Evolutionary conservation across 2,797 vertebrate species (phyloP).

Genomic region (Champsocephalus gunnari): DNA sequence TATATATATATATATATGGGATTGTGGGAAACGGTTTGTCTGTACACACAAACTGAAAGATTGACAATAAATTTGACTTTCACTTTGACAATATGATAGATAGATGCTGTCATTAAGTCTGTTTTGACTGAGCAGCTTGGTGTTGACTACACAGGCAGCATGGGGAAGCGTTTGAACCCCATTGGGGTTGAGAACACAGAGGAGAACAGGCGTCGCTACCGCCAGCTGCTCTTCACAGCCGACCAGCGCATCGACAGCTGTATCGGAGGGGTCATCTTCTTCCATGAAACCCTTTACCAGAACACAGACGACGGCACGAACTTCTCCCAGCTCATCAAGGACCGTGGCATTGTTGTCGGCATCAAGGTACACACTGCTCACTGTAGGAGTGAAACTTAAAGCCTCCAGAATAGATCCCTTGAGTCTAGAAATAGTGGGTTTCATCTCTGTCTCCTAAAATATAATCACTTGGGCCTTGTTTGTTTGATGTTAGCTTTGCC

Average conservation of each 20-base stretch:
- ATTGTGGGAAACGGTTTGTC: too few species aligned
- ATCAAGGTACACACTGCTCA: slow-evolving; percentile 89
- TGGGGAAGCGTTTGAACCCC: slow-evolving; percentile 95
- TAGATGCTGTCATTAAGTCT: background rate
- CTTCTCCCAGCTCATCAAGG: slow-evolving; percentile 92
- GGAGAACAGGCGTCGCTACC: slow-evolving; percentile 95
- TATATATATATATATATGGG: too few species aligned
- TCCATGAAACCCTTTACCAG: slow-evolving; percentile 98
- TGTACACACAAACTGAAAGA: too few species aligned
- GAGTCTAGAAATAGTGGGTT: background rate
- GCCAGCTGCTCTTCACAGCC: slow-evolving; percentile 95
- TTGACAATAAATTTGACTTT: too few species aligned
- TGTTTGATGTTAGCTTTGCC: slow-evolving; percentile 6
- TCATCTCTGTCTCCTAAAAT: background rate
- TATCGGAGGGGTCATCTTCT: slow-evolving; percentile 97
- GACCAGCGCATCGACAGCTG: slow-evolving; percentile 93
- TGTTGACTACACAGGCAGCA: slow-evolving; percentile 89
- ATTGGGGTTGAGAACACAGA: slow-evolving; percentile 98
- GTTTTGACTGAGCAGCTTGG: background rate
- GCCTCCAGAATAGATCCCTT: background rate
- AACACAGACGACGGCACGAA: slow-evolving; percentile 90
- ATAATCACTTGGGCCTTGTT: slow-evolving; percentile 3
- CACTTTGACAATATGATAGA: background rate
- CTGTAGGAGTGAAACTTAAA: background rate
- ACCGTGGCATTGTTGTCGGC: slow-evolving; percentile 94